Evolutionary conservation across 2,888 invertebrate species (phyloP).

Genomic region (Drosophila atroscutellata): DNA sequence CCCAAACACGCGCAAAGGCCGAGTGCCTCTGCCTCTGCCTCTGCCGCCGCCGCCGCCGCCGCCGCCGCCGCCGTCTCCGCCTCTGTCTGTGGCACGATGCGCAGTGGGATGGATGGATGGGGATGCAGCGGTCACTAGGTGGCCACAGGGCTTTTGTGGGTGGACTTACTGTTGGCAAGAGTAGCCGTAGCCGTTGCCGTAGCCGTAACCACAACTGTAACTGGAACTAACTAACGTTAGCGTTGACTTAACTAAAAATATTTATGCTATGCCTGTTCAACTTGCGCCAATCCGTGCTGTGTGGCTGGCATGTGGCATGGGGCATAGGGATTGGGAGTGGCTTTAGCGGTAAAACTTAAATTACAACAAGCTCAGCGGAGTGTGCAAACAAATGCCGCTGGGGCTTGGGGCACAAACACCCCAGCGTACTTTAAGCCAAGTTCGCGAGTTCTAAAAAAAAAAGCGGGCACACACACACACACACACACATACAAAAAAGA

Average conservation of each 20-base stretch:
- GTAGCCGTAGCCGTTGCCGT: background rate
- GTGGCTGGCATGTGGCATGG: background rate
- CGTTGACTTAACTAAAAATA: constrained; percentile 54
- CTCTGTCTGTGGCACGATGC: constrained; percentile 1
- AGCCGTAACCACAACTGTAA: constrained; percentile 6
- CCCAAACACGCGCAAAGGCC: constrained; percentile 58
- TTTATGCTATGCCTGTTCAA: constrained; percentile 36
- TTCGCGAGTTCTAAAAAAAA: background rate
- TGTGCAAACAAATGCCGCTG: constrained; percentile 51
- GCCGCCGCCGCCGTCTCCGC: background rate
- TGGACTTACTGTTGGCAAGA: constrained; percentile 7
- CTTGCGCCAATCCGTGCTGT: constrained; percentile 19
- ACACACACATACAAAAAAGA: constrained; percentile 13
- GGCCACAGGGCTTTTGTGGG: constrained; percentile 16
- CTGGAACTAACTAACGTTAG: constrained; percentile 21
- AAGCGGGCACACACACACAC: background rate
- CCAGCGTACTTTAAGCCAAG: background rate
- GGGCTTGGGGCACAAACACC: constrained; percentile 24
- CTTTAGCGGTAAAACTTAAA: constrained; percentile 53
- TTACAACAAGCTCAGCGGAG: constrained; percentile 56
- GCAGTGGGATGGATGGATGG: background rate
- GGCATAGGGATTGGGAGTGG: background rate
- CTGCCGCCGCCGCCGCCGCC: background rate
- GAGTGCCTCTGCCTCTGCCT: constrained; percentile 16
- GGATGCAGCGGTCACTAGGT: constrained; percentile 23